Base-by-base conservation (phyloP, 1,140 invertebrate genomes). In the Diorhabda sublineata region DNA sequence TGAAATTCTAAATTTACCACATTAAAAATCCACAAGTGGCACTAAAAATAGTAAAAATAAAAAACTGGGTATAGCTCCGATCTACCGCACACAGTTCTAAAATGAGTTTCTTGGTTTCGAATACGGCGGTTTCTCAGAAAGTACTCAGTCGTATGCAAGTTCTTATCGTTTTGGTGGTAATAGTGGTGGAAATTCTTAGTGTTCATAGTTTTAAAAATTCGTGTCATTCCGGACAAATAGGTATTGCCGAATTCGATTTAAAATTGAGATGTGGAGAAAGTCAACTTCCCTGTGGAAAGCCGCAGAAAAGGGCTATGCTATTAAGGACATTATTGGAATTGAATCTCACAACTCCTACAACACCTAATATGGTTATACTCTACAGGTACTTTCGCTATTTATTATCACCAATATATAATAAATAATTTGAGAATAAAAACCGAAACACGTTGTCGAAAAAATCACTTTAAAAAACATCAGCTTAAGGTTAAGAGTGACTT, bases 341-440 rank as follows among this genome's bases (percentile, higher is more conserved):
- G 11, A 44, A 44, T 3, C 43, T 44, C 11, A 62, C 42, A 44
- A 62, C 42, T 45, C 42, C 42, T 8, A 62, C 61, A 9, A 44
- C 61, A 11, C 61, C 61, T 62, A 11, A 62, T 11, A 62, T 62
- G 61, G 43, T 44, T 11, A 62, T 62, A n/a, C 11, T 62, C 11
- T 44, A 62, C 44, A 62, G 61, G 61, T 62, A 62, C 0, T 42
- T 43, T 6, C 26, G 1, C 26, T 26, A 26, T 26, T 26, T 26
- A 26, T 26, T 26, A 26, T 26, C 26, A 26, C 26, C 26, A 26
- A 26, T 26, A 26, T 2, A 26, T 26, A 26, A 26, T 26, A 26
- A 26, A 26, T 26, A 26, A 26, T 26, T 26, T 26, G 26, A 26
- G 26, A 26, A 26, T 26, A 26, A 2, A 26, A 26, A 26, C 26